Evolutionary conservation across 2,888 invertebrate species (phyloP).

Genomic region (Teinopalpus imperialis): DNA sequence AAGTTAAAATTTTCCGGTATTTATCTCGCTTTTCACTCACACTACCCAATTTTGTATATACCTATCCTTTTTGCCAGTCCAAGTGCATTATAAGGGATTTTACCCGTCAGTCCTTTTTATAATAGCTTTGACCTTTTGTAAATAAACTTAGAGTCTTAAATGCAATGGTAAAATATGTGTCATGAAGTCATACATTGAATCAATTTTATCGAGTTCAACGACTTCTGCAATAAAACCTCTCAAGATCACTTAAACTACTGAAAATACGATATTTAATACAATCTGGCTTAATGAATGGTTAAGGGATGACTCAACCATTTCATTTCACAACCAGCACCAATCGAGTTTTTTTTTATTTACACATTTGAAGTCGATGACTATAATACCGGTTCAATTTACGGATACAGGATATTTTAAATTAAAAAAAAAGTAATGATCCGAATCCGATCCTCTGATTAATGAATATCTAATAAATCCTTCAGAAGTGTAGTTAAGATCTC

Average conservation of each 20-base stretch:
- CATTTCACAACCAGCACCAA: not conserved
- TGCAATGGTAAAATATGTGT: conserved; percentile 2
- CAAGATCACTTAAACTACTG: conserved; percentile 14
- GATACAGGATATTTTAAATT: no score
- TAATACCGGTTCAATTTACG: no score
- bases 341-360: no score
- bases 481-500: no score
- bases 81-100: conserved; percentile 6
- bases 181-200: conserved; percentile 11
- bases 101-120: not conserved
- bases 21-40: conserved; percentile 2
- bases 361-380: no score
- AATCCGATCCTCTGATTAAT: no score
- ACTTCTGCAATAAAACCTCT: conserved; percentile 16
- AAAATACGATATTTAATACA: conserved; percentile 13
- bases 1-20: conserved; percentile 11
- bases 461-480: no score
- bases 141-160: conserved; percentile 12
- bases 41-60: not conserved
- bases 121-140: conserved; percentile 4
- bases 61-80: not conserved
- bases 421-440: no score
- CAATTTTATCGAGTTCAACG: conserved; percentile 18
- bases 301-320: conserved; percentile 2
- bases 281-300: not conserved